Conservation (phyloP, 2,888 invertebrate genomes). For the Drosophila nigricruria region DNA sequence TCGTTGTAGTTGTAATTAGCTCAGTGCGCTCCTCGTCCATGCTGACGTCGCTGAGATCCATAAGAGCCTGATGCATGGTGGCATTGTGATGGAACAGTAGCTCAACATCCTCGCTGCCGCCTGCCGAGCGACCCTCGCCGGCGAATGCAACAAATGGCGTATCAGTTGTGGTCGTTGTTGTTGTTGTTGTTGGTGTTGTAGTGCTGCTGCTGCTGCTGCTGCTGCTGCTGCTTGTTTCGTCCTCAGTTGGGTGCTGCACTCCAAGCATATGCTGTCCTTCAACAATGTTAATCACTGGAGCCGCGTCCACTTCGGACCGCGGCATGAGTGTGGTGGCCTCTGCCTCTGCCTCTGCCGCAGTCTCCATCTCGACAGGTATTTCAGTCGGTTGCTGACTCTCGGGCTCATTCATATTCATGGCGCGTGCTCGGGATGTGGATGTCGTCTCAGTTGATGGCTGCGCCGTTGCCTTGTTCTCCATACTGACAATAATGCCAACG, state of each 20-base stretch:
- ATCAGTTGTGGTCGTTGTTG: constrained; percentile 38
- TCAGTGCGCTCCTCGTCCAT: constrained; percentile 87
- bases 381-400: constrained; percentile 40
- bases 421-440: constrained; percentile 78
- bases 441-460: constrained; percentile 58
- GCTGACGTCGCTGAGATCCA: constrained; percentile 92
- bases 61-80: constrained; percentile 66
- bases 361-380: constrained; percentile 20
- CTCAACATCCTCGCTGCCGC: constrained; percentile 62
- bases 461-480: constrained; percentile 76
- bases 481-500: constrained; percentile 66
- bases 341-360: constrained; percentile 20
- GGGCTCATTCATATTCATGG: constrained; percentile 80
- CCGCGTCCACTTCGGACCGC: constrained; percentile 44
- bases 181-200: constrained; percentile 31
- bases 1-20: constrained; percentile 38
- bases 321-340: constrained; percentile 52
- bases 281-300: constrained; percentile 75
- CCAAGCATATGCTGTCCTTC: constrained; percentile 76
- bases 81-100: constrained; percentile 60
- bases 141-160: constrained; percentile 68
- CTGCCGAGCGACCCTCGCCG: constrained; percentile 79
- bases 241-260: constrained; percentile 40
- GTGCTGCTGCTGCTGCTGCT: constrained; percentile 32
- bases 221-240: constrained; percentile 37